These are phyloP conservation scores for Macrotis lagotis DNA, from an alignment of 2,113 vertebrate species.

Conservation along the genomic window DNA sequence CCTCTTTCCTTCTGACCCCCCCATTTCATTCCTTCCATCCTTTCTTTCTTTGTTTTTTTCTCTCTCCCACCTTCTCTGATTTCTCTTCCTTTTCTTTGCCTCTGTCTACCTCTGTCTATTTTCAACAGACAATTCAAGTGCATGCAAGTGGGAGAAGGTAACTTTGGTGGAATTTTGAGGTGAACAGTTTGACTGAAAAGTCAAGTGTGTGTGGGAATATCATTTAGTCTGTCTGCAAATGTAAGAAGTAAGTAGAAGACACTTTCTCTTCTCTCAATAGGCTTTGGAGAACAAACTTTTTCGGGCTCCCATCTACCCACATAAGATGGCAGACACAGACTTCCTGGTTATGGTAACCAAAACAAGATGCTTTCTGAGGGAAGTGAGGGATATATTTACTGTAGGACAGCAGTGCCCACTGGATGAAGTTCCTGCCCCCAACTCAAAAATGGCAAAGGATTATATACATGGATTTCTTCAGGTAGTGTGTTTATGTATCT, in stretches of 20 bases:
- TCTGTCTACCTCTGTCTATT: background rate
- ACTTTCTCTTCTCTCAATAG: conserved; percentile 77
- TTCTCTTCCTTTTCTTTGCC: background rate
- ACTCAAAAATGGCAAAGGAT: conserved; percentile 97
- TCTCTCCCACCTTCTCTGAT: background rate
- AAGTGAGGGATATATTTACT: conserved; percentile 96
- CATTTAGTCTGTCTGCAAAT: background rate
- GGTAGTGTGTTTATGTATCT: conserved; percentile 79
- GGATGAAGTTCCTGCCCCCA: conserved; percentile 97
- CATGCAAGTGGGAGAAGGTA: background rate
- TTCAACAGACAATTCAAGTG: background rate
- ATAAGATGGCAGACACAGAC: conserved; percentile 98
- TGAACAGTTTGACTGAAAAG: background rate
- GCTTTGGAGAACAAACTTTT: conserved; percentile 99
- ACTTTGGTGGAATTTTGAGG: background rate
- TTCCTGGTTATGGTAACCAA: conserved; percentile 95
- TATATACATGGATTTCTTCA: conserved; percentile 98
- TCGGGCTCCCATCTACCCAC: conserved; percentile 95
- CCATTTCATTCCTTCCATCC: no score
- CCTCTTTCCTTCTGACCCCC: no score
- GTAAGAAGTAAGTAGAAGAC: background rate
- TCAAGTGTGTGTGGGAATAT: background rate
- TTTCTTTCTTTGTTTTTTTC: no score
- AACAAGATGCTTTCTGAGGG: conserved; percentile 94
- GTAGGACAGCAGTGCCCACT: conserved; percentile 97